These are phyloP conservation scores for Urophycis tenuis DNA, from an alignment of 2,797 vertebrate genomes.

Conservation along the genomic window DNA sequence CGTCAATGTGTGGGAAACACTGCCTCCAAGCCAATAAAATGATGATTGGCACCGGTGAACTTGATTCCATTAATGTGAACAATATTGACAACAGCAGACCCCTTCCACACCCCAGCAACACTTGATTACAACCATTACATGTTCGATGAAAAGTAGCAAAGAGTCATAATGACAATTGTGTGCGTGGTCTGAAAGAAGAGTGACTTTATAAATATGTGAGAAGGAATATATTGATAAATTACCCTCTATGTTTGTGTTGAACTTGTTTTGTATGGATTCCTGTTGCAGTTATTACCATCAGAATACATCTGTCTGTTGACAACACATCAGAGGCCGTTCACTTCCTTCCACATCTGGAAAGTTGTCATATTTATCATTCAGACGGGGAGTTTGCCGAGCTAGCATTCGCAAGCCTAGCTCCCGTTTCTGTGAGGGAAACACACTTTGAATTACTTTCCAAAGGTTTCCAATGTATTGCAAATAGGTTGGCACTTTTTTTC, in stretches of 20 bases:
- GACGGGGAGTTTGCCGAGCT: too few relatives aligned
- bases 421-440: too few relatives aligned
- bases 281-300: neutral
- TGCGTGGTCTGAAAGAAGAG: neutral
- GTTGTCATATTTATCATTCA: too few relatives aligned
- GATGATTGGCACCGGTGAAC: slow-evolving; percentile 41
- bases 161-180: slow-evolving; percentile 30
- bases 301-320: neutral
- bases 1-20: too few relatives aligned
- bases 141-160: slow-evolving; percentile 28
- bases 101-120: neutral
- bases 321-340: neutral
- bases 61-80: slow-evolving; percentile 19
- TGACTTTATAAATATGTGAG: neutral
- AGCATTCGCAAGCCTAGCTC: too few relatives aligned
- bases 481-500: too few relatives aligned
- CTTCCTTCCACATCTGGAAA: neutral
- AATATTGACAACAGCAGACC: slow-evolving; percentile 1
- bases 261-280: neutral
- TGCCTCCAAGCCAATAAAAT: slow-evolving; percentile 5
- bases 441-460: too few relatives aligned
- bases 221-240: neutral
- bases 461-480: too few relatives aligned
- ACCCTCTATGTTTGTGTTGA: neutral
- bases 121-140: slow-evolving; percentile 22